A percentile compares a stretch with the other conserved stretches of the same genome.
These are phyloP conservation scores for Rousettus madagascariensis DNA, from an alignment of 2,797 vertebrate genomes.

Conservation along the genomic window DNA sequence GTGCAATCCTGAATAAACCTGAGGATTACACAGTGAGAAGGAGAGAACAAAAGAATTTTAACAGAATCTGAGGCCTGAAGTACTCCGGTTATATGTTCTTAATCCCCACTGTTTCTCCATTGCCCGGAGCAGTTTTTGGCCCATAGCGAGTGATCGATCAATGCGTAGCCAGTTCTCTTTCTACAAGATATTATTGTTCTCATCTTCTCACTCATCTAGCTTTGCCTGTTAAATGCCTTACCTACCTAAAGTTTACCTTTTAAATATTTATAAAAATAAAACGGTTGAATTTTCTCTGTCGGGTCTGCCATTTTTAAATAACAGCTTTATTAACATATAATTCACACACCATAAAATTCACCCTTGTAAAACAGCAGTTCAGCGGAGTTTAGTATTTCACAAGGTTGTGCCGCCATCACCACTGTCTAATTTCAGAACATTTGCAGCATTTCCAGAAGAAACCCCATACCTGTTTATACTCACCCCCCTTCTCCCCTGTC, in stretches of 20 bases:
- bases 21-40: not conserved
- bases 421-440: not conserved
- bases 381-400: not conserved
- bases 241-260: not conserved
- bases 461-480: not conserved
- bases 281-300: not conserved
- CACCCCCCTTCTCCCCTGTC: not conserved
- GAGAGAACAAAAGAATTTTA: not conserved
- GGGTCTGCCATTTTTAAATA: not conserved
- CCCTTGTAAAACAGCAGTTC: not conserved
- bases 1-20: not conserved
- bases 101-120: too few relatives aligned
- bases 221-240: not conserved
- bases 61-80: not conserved
- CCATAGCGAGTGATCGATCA: rapidly evolving
- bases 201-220: not conserved
- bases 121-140: not conserved
- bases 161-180: not conserved
- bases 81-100: not conserved
- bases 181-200: not conserved
- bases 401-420: not conserved
- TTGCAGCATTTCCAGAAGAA: not conserved
- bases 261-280: not conserved
- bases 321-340: not conserved
- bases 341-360: not conserved